Conservation (phyloP, 2,888 invertebrate genomes). For the Mesodorylaimus sp. region DNA sequence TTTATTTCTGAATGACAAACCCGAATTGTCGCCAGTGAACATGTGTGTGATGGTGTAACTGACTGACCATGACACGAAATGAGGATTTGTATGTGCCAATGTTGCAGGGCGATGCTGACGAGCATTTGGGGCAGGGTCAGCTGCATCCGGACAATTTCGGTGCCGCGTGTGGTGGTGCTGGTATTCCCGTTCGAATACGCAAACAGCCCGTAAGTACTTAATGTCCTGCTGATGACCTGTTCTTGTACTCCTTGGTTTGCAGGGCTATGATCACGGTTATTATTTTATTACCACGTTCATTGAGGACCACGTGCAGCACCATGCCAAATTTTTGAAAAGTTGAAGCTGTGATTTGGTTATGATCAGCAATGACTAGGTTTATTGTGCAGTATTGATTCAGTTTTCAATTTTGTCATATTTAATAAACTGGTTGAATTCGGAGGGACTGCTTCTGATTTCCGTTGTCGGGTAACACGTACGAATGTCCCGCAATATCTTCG, state of each 20-base stretch:
- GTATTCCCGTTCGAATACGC: too few species aligned
- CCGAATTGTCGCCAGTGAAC: too few species aligned
- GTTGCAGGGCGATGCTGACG: constrained; percentile 15
- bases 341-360: too few species aligned
- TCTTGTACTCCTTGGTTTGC: constrained; percentile 11
- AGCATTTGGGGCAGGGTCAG: constrained; percentile 14
- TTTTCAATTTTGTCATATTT: neutral
- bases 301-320: constrained; percentile 74
- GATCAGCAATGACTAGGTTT: neutral
- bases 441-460: too few species aligned
- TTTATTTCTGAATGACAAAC: too few species aligned
- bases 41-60: too few species aligned
- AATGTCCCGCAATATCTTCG: too few species aligned
- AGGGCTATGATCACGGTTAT: constrained; percentile 86
- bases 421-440: neutral
- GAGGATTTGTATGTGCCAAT: too few species aligned
- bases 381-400: neutral
- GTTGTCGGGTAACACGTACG: too few species aligned
- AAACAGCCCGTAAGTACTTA: too few species aligned
- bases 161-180: constrained; percentile 51
- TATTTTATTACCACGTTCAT: constrained; percentile 78
- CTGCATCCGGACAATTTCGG: constrained; percentile 60
- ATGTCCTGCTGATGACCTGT: neutral
- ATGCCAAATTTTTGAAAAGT: constrained; percentile 51
- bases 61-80: too few species aligned